These are phyloP conservation scores for Lasiurus cinereus DNA, from an alignment of 2,113 vertebrate genomes.

Conservation along the genomic window DNA sequence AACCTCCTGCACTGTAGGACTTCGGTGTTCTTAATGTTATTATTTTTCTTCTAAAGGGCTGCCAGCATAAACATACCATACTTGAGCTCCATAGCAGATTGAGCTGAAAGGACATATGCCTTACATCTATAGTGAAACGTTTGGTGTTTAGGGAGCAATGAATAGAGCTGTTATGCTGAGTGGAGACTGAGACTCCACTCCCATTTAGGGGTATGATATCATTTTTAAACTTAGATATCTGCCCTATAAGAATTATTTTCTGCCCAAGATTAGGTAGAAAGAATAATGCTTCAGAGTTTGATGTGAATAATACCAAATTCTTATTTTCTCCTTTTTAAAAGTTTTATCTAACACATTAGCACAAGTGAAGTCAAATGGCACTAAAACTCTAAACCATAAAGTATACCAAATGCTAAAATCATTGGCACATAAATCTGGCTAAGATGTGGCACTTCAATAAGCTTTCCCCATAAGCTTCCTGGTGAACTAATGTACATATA, in stretches of 20 bases:
- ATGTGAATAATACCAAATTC: slow-evolving; percentile 11
- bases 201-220: background rate
- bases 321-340: slow-evolving; percentile 3
- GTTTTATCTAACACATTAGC: background rate
- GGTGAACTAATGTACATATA: background rate
- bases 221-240: background rate
- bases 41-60: slow-evolving; percentile 73
- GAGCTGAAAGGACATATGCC: slow-evolving; percentile 60
- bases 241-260: background rate
- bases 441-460: background rate
- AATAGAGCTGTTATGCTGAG: background rate
- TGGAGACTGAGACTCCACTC: background rate
- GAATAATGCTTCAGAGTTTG: background rate
- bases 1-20: slow-evolving; percentile 71
- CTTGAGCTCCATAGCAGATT: slow-evolving; percentile 32
- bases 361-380: slow-evolving; percentile 20
- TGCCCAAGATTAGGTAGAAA: background rate
- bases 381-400: background rate
- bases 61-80: background rate
- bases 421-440: background rate
- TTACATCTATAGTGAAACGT: slow-evolving; percentile 45
- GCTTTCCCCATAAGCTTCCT: background rate
- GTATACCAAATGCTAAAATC: background rate
- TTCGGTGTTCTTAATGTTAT: slow-evolving; percentile 74
- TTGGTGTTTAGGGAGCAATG: slow-evolving; percentile 29